Base-by-base conservation (phyloP, 2,888 invertebrate genomes). In the Caenorhabditis imperialis region DNA sequence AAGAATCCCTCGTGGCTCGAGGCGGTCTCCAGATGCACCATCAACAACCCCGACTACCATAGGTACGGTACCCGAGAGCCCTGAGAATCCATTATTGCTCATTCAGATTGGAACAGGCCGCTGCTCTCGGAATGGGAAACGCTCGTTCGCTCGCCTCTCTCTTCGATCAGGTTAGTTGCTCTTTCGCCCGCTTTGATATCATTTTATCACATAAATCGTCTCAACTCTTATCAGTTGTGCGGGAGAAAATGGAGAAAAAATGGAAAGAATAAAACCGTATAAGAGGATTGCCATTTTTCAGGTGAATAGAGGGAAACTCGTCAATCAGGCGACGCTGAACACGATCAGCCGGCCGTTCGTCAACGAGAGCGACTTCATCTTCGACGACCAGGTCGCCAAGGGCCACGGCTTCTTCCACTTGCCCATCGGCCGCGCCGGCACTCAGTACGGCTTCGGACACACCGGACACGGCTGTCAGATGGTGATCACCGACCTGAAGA, bases 111-210 rank as follows among this genome's bases (percentile, higher is more conserved):
- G 86, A 86, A 55, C 87, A 86, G 62, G 79, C 83, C 2, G 86
- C 83, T 1, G 85, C 86, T 2, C 74, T 87, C 14, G 86, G 86
- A 44, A 84, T 86, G 40, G 83, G 85, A 50, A 87, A 84, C 48
- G 86, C 87, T 14, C 70, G 81, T 45, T 82, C 84, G 30, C 69
- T 86, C 44, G 86, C 81, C 6, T 71, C 81, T 47, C 78, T 86
- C 4, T 86, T 87, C 71, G 81, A 83, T 44, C 61, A 75, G 37
- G 69, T 73, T 23, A 47, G 65, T 58, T n/a, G n/a, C n/a, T n/a
- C n/a, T n/a, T n/a, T n/a, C n/a, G n/a, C n/a, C 18, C n/a, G 7
- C 3, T 14, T 25, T 44, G 14, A 25, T 53, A 14, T 33, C 20
- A 30, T 30, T 30, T 30, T 30, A 30, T 30, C 30, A 30, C 6